Conservation (phyloP, 2,113 vertebrate genomes). For the Madoqua kirkii region DNA sequence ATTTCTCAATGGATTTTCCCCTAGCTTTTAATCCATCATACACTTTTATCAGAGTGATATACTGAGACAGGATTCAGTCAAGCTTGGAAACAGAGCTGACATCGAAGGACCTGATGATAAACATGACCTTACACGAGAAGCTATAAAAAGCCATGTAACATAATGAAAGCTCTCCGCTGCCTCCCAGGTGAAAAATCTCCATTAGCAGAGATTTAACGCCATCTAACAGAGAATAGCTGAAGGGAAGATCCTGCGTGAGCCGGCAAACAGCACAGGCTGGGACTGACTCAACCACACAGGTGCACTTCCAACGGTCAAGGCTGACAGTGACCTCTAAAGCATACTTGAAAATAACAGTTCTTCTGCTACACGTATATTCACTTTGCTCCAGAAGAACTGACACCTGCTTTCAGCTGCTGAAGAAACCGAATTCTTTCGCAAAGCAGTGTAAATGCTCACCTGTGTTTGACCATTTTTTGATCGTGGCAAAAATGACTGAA, state of each 20-base stretch:
- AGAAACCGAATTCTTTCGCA: background rate
- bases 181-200: background rate
- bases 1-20: background rate
- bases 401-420: background rate
- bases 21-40: background rate
- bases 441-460: conserved; percentile 77
- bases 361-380: background rate
- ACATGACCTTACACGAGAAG: background rate
- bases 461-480: conserved; percentile 89
- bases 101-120: background rate
- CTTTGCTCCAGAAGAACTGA: background rate
- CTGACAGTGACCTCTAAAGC: background rate
- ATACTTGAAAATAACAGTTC: background rate
- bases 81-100: background rate
- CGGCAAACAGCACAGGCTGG: accelerated
- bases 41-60: background rate
- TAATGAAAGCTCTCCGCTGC: background rate
- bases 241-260: background rate
- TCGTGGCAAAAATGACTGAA: conserved; percentile 93
- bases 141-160: background rate
- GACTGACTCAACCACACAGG: background rate
- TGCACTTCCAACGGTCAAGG: background rate
- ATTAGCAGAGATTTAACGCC: background rate
- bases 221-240: background rate
- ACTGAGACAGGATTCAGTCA: background rate